Evolutionary conservation across 2,888 invertebrate genomes (phyloP).

Genomic region (Eumacrocentrus americanus): DNA sequence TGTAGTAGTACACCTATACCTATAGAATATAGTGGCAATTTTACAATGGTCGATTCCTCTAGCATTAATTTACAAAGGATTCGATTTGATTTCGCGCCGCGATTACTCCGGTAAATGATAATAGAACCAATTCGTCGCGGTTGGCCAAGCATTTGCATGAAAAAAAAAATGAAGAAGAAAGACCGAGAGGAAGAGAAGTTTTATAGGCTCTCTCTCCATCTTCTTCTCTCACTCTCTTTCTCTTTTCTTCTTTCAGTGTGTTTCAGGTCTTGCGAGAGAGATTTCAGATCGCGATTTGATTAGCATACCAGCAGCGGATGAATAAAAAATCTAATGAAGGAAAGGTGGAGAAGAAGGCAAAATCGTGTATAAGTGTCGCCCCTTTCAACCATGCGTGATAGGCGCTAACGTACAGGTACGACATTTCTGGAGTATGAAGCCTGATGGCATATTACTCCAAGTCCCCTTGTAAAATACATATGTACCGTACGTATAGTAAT

Average conservation of each 20-base stretch:
- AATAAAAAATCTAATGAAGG: slow-evolving; percentile 5
- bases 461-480: slow-evolving; percentile 11
- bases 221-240: neutral
- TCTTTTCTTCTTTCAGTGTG: neutral
- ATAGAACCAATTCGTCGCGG: slow-evolving; percentile 25
- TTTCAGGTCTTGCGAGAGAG: neutral
- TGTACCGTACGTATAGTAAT: too few relatives aligned
- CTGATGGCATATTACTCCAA: slow-evolving; percentile 5
- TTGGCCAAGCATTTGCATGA: slow-evolving; percentile 30
- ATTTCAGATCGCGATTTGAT: slow-evolving; percentile 8
- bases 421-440: slow-evolving; percentile 18
- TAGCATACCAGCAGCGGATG: neutral
- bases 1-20: neutral
- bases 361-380: slow-evolving; percentile 40
- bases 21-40: neutral
- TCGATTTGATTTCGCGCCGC: neutral
- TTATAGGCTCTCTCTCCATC: neutral
- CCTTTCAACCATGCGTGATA: slow-evolving; percentile 47
- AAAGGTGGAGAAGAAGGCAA: slow-evolving; percentile 22
- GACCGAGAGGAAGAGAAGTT: neutral
- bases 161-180: neutral
- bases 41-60: neutral
- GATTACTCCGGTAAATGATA: slow-evolving; percentile 4
- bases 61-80: neutral
- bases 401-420: slow-evolving; percentile 40